Evolutionary conservation across 2,113 vertebrate genomes (phyloP).

Genomic region (Hymenochirus boettgeri): DNA sequence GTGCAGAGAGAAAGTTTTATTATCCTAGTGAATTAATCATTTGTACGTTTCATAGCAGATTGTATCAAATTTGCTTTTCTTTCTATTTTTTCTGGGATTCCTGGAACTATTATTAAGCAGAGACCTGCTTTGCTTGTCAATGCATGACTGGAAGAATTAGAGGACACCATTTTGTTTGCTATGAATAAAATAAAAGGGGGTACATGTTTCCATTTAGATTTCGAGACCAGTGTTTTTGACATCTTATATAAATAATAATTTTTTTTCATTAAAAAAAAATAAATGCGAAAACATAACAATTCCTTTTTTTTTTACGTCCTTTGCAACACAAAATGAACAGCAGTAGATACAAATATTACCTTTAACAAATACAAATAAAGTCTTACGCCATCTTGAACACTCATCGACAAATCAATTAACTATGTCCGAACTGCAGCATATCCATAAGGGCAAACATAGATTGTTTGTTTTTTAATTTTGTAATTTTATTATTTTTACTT

Average conservation of each 20-base stretch:
- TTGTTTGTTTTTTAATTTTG: constrained; percentile 69
- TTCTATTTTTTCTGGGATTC: neutral
- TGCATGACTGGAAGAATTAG: constrained; percentile 62
- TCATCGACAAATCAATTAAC: constrained; percentile 65
- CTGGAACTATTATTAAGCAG: constrained; percentile 40
- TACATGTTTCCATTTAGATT: constrained; percentile 72
- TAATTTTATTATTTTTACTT: constrained; percentile 57
- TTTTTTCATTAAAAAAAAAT: constrained; percentile 65
- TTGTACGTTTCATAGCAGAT: no score
- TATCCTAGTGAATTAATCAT: no score
- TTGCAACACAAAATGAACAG: constrained; percentile 79
- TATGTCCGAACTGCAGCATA: constrained; percentile 81
- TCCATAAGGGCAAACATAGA: constrained; percentile 77
- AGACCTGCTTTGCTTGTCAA: no score
- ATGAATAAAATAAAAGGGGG: constrained; percentile 70
- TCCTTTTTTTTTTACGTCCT: constrained; percentile 77
- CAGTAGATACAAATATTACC: constrained; percentile 81
- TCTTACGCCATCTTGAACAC: constrained; percentile 76
- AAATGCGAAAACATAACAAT: constrained; percentile 60
- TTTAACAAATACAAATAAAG: constrained; percentile 81
- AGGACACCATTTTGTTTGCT: constrained; percentile 64
- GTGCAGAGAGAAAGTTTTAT: no score
- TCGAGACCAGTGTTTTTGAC: constrained; percentile 82
- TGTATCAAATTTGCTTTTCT: constrained; percentile 40
- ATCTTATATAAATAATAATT: constrained; percentile 81